Conservation (phyloP, 2,113 vertebrate genomes). For the Etheostoma spectabile region DNA sequence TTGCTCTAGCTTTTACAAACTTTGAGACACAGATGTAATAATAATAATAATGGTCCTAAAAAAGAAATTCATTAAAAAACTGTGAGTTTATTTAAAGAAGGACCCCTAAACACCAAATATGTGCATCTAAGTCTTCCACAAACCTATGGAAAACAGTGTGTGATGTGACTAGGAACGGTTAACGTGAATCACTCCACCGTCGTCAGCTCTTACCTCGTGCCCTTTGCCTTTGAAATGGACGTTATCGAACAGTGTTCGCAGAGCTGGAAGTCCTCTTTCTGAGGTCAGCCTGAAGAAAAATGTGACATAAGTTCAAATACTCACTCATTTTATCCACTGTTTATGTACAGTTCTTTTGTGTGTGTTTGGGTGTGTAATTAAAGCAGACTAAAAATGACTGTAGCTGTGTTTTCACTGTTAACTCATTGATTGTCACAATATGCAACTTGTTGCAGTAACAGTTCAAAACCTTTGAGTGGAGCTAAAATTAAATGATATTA, state of each 20-base stretch:
- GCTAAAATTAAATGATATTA: too few relatives aligned
- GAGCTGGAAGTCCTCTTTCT: constrained; percentile 92
- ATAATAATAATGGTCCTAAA: too few relatives aligned
- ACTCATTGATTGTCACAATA: background rate
- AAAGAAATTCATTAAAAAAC: too few relatives aligned
- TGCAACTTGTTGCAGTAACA: background rate
- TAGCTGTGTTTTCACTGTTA: background rate
- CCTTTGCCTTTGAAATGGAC: constrained; percentile 94
- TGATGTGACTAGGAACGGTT: background rate
- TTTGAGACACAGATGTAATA: too few relatives aligned
- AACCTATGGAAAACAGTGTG: too few relatives aligned
- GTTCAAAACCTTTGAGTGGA: background rate
- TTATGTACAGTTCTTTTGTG: too few relatives aligned
- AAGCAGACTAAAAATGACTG: background rate
- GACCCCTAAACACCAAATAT: too few relatives aligned
- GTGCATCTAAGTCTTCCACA: too few relatives aligned
- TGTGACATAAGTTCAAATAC: background rate
- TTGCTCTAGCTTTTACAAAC: too few relatives aligned
- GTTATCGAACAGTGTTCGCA: constrained; percentile 89
- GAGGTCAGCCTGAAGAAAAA: constrained; percentile 87
- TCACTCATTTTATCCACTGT: background rate
- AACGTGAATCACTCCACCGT: background rate
- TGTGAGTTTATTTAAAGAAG: too few relatives aligned
- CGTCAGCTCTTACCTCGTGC: constrained; percentile 87
- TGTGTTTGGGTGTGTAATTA: background rate